A percentile compares a stretch with the other conserved stretches of the same genome.
phyloP scores from a whole-genome alignment of 2,888 invertebrate species.

The Gymnoscelis rufifasciata region DNA sequence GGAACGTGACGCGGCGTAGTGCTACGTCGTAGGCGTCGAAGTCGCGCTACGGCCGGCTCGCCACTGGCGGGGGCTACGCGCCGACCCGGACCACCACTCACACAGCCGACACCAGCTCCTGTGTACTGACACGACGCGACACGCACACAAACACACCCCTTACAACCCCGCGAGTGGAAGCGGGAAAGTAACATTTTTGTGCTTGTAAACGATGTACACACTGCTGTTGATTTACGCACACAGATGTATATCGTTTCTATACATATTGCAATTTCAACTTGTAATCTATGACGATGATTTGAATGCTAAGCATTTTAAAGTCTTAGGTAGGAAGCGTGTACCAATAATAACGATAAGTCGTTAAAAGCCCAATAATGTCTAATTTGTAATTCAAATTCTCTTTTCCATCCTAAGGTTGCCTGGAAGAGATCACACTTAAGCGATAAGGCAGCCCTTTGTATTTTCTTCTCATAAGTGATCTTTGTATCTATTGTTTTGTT shows the following conservation, averaged over 20 bases:
- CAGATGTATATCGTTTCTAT: conserved; percentile 43
- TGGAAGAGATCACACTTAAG: too few relatives aligned
- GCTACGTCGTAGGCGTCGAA: conserved; percentile 70
- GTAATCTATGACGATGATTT: conserved; percentile 75
- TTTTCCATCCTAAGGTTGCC: too few relatives aligned
- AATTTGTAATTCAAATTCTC: too few relatives aligned
- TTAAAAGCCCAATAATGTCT: too few relatives aligned
- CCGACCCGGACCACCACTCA: conserved; percentile 66
- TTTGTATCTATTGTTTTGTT: too few relatives aligned
- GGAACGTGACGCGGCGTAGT: conserved; percentile 35
- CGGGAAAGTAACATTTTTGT: conserved; percentile 71
- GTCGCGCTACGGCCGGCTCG: conserved; percentile 62
- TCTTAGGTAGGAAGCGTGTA: not conserved
- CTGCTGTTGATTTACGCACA: conserved; percentile 65
- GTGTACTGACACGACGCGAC: conserved; percentile 41
- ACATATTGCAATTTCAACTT: conserved; percentile 73
- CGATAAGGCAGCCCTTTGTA: too few relatives aligned
- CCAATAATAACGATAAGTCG: too few relatives aligned
- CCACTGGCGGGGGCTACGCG: conserved; percentile 75
- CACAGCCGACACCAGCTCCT: conserved; percentile 52
- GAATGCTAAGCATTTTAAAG: conserved; percentile 67
- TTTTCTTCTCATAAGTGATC: too few relatives aligned
- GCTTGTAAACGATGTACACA: conserved; percentile 70
- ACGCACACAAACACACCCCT: conserved; percentile 48
- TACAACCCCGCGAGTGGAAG: conserved; percentile 62